Base-by-base conservation (phyloP, 37 sponge, comb jelly and placozoan genomes). In the Axinella damicornis region DNA sequence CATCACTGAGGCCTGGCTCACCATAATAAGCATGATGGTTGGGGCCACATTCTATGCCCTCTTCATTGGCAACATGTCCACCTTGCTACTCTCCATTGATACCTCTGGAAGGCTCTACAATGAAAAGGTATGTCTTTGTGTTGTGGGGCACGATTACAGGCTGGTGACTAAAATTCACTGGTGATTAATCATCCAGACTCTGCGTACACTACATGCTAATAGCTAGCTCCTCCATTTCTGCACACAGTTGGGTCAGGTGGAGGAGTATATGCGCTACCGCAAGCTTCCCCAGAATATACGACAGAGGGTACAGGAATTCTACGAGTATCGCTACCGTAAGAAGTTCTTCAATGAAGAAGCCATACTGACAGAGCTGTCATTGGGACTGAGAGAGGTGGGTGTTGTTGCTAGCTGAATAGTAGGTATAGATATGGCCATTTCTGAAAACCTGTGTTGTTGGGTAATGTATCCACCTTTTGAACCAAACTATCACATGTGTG, bases 261-360 rank as follows among this genome's bases (percentile, higher is more conserved):
- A 90, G 71, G 91, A 90, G 66, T 90, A 90, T 76, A 85, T 90
- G 91, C 55, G 80, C 36, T 90, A 85, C 34, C 86, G 80, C 21
- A 90, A 85, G 63, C 62, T 90, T n/a, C 91, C 91, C 19, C 77
- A 76, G 57, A 55, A 90, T 16, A 24, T 81, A 18, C 73, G 76
- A 66, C 27, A 74, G 28, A 70, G 65, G 53, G 73, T 92, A 27
- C 54, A 28, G 34, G 76, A 92, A 52, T 92, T 71, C 65, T 92
- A 83, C 55, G 77, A 83, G 28, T 88, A 92, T 57, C 61, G 84
- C 30, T 92, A 83, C 61, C 84, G 64, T 19, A 38, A 70, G n/a
- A 82, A 87, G 58, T 87, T 75, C 61, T 92, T 92, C 65, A 73
- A 92, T 73, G 92, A 92, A 79, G 68, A 87, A 35, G 2, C 25